Evolutionary conservation across 2,888 invertebrate genomes (phyloP).

Genomic region (Archips crataeganus): DNA sequence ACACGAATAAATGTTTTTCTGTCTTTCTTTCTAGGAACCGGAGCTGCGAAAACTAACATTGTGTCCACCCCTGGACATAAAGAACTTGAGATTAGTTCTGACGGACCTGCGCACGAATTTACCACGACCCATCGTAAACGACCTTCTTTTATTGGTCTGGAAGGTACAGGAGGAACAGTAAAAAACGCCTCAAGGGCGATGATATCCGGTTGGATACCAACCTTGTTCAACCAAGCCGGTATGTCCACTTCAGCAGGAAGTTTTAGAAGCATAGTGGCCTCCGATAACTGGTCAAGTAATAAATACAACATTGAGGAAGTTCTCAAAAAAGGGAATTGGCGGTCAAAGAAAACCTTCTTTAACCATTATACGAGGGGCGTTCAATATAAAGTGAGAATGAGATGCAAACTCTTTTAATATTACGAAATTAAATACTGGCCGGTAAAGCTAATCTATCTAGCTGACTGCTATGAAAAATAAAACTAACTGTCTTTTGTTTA

Average conservation of each 20-base stretch:
- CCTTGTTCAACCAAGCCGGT: background rate
- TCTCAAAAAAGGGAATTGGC: slow-evolving; percentile 7
- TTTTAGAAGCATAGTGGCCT: slow-evolving; percentile 1
- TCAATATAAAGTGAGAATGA: too few relatives aligned
- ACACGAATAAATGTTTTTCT: too few relatives aligned
- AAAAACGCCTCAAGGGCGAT: background rate
- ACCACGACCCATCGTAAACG: slow-evolving; percentile 22
- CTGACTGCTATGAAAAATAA: too few relatives aligned
- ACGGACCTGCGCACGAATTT: slow-evolving; percentile 42
- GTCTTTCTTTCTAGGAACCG: too few relatives aligned
- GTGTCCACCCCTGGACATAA: slow-evolving; percentile 29
- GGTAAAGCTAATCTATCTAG: too few relatives aligned
- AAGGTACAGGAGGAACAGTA: slow-evolving; percentile 28
- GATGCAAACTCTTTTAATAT: too few relatives aligned
- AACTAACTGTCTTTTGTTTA: too few relatives aligned
- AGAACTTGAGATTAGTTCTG: slow-evolving; percentile 35
- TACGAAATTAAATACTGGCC: too few relatives aligned
- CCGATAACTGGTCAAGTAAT: background rate
- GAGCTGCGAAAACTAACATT: slow-evolving; percentile 37
- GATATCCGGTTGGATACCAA: slow-evolving; percentile 12
- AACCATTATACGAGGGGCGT: slow-evolving; percentile 7
- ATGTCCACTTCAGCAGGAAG: slow-evolving; percentile 11
- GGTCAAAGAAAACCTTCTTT: slow-evolving; percentile 5
- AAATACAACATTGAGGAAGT: background rate
- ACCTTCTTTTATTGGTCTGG: slow-evolving; percentile 30